Evolutionary conservation across 2,797 vertebrate genomes (phyloP).

Genomic region (Sebastes alutus): DNA sequence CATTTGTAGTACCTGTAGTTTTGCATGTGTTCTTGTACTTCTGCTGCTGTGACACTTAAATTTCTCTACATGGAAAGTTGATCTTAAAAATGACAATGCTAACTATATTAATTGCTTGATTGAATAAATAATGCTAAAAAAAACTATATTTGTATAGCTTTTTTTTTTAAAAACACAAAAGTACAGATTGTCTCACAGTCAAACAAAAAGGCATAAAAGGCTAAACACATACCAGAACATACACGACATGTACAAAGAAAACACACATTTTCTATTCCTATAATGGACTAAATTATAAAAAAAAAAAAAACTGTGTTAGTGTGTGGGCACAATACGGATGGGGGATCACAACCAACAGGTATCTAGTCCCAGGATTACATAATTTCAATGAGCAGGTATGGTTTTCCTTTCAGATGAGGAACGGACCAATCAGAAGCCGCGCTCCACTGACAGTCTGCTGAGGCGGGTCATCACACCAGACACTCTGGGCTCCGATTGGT

Average conservation of each 20-base stretch:
- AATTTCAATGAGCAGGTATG: slow-evolving; percentile 12
- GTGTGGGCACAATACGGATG: neutral
- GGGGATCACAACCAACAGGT: neutral
- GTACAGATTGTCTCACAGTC: no score
- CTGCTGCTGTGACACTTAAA: no score
- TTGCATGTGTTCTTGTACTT: neutral
- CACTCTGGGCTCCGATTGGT: slow-evolving; percentile 60
- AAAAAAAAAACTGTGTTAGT: neutral
- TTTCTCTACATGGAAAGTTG: no score
- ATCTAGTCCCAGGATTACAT: neutral
- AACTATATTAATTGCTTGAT: neutral
- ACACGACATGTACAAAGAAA: no score
- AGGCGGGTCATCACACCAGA: slow-evolving; percentile 85
- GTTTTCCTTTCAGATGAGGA: neutral
- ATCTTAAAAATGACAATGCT: no score
- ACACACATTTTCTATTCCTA: no score
- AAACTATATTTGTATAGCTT: neutral
- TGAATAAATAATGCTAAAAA: neutral
- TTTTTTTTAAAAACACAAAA: neutral
- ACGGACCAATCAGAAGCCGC: slow-evolving; percentile 67
- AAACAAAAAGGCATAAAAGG: no score
- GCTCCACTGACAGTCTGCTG: neutral
- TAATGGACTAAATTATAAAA: no score
- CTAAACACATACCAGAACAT: no score
- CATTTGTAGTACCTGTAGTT: no score